Evolutionary conservation across 2,113 vertebrate genomes (phyloP), one percentile per base, ranked within the genome.

Genomic region (Ictalurus punctatus): DNA sequence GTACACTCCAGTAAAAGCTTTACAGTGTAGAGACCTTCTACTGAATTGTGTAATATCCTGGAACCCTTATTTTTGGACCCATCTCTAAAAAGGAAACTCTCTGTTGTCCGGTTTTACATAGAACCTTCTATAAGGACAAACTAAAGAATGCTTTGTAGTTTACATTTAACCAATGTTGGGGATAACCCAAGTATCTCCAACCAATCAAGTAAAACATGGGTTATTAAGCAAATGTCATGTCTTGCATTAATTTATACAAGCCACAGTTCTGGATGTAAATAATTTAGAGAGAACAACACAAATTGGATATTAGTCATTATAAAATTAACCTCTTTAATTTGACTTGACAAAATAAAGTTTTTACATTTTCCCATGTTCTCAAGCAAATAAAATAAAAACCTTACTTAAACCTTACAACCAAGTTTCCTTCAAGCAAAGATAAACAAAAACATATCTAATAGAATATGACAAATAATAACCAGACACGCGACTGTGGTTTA

Each of bases 401-500:
- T 71, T 59, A 9, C 37, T 27, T 44, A 76, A 78, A 67, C 8
- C 44, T 87, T 40, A 69, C 44, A 67, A 44, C 13, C 44, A 52
- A 0, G 21, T 63, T 61, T 37, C 37, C 19, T 81, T 87, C n/a
- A 81, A 54, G 40, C 21, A 52, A 79, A n/a, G 37, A 52, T 19
- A 30, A 25, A 56, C 6, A 52, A 86, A n/a, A 87, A 63, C 76
- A 65, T 65, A 65, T 80, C 74, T 25, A 54, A 56, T 21, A 34
- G 8, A 58, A 58, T 13, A 82, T 83, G 79, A 82, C 79, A 56
- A 82, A 81, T 61, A 79, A 87, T 63, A 80, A 65, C 58, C 79
- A 87, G 7, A 34, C 34, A 87, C 14, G 34, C 1, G 48, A 27
- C 63, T n/a, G 48, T 34, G 86, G 25, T 82, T 87, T 71, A 58